Base-by-base conservation (phyloP, 1,140 invertebrate genomes). In the Drosophila subpulchrella region DNA sequence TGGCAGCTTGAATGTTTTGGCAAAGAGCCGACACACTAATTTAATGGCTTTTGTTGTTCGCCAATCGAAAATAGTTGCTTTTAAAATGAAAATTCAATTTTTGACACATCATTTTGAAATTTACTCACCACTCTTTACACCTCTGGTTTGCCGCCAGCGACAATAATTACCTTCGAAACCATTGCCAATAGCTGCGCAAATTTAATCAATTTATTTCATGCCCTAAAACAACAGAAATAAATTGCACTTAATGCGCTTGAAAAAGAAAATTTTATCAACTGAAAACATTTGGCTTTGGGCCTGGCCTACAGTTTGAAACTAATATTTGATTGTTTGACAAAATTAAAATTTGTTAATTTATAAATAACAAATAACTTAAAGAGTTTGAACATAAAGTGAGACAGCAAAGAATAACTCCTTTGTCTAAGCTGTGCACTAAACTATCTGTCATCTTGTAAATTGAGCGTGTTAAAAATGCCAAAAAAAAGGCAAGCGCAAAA, bases 401-500 rank as follows among this genome's bases (percentile, higher is more conserved):
- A 10, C 6, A 39, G 20, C 20, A 30, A 53, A 10, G 3, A 48
- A 11, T 7, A 17, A 38, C 47, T n/a, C 7, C 20, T 20, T 54
- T 54, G 36, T 58, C 41, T 54, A 66, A 58, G 34, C 36, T 36
- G 13, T 50, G 47, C 54, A 50, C 51, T 61, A 65, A 70, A 47
- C 59, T 75, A 80, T 79, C 70, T 68, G 50, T 65, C 44, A 83
- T 67, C 71, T 76, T 51, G 30, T 60, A 58, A 84, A 68, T 73
- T 56, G 50, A 30, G 17, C 46, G 38, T 46, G 57, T 63, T 76
- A 30, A 62, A 51, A 47, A 46, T 62, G 10, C 47, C 38, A 42
- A 30, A 34, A 61, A 44, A 42, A 56, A 57, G 7, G 11, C 38
- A 41, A 75, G 68, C 36, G 50, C 10, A 36, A 63, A 61, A 62